Evolutionary conservation across 2,113 vertebrate species (phyloP), one percentile per base, ranked within the genome.

Genomic region (Mus spicilegus): DNA sequence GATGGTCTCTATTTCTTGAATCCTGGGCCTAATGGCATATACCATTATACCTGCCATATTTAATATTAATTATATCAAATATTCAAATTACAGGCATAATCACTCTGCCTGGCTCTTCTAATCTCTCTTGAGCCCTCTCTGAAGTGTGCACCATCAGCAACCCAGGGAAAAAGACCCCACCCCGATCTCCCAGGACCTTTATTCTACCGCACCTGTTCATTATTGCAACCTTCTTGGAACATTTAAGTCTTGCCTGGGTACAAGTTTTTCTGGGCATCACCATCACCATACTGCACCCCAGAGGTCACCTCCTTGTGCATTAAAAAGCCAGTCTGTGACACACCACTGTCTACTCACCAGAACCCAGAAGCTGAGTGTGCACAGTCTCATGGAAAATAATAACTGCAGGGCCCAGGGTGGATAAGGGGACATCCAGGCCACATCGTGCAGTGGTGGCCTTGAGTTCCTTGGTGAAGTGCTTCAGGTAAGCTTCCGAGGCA

Each of bases 331-430:
- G 13, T 7, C 33, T 91, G 19, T 67, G 65, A 81, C 87, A 78
- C 9, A 33, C 76, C 9, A 56, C 36, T 30, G 36, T 86, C 94
- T 97, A 98, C 99, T 99, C 98, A 99, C 99, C 99, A 98, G 99
- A 99, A 96, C 99, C 99, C 90, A 99, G 98, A 0, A 99, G 98
- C 90, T 99, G 99, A 96, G 99, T 99, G 97, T 99, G 99, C 63
- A 99, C 99, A 42, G 99, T 99, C 98, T 99, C 99, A 0, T 99
- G 99, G 98, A 99, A 99, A 98, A 99, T 99, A 96, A 99, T 99
- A 87, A 99, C 99, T 12, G 99, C 99, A 3, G 99, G 99, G 89
- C 99, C 99, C 97, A 99, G 98, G 1, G 99, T 99, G 95, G 99
- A 99, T 87, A 99, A 98, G 30, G 99, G 99, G 92, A 99, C 99